These are phyloP conservation scores for Laticauda colubrina DNA, from an alignment of 2,113 vertebrate species.

Conservation along the genomic window DNA sequence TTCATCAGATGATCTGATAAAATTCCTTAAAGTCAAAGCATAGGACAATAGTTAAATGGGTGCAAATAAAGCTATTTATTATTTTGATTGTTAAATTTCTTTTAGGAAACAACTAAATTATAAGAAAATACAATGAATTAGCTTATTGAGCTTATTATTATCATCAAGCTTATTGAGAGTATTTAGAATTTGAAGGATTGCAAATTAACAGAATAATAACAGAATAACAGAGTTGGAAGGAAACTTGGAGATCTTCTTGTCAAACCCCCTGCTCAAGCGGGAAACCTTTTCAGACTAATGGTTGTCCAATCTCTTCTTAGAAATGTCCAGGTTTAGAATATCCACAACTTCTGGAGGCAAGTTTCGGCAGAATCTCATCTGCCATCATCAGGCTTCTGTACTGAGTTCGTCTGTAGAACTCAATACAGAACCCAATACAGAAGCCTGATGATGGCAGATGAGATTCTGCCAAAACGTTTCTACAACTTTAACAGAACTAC, in stretches of 20 bases:
- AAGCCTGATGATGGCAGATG: too few species aligned
- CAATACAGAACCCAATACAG: too few species aligned
- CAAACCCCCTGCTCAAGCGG: not conserved
- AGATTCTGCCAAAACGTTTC: too few species aligned
- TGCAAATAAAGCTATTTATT: not conserved
- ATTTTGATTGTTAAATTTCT: not conserved
- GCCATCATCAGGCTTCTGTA: too few species aligned
- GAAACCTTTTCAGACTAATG: not conserved
- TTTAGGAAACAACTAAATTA: not conserved
- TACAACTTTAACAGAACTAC: too few species aligned
- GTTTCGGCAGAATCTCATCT: too few species aligned
- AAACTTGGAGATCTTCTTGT: not conserved
- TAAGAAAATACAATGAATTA: not conserved
- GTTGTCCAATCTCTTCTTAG: not conserved
- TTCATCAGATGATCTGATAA: not conserved
- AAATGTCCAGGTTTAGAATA: not conserved
- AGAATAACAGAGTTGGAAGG: not conserved
- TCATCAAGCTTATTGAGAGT: not conserved
- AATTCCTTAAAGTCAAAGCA: not conserved
- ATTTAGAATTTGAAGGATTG: not conserved
- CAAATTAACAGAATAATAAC: too few species aligned
- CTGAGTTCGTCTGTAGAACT: too few species aligned
- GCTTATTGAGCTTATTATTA: not conserved
- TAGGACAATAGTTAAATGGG: not conserved
- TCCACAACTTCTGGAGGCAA: too few species aligned